Base-by-base conservation (phyloP, 2,888 invertebrate species). In the Ctenicera cuprea region DNA sequence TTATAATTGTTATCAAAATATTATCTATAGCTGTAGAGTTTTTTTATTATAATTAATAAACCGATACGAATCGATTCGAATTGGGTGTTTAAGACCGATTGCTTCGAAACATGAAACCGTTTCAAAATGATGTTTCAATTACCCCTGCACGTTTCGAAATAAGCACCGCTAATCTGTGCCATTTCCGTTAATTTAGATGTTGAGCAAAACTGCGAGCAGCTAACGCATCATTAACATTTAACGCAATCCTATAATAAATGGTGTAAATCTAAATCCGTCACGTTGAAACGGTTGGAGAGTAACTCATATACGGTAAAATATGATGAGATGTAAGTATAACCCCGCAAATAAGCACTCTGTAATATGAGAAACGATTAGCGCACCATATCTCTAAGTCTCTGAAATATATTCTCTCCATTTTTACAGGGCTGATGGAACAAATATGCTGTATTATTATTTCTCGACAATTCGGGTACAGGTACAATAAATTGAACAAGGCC, bases 141-240 rank as follows among this genome's bases (percentile, higher is more conserved):
- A 37, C 57, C 33, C 22, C n/a, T n/a, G n/a, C n/a, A 22, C 52
- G 38, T 70, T 62, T 37, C 26, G 30, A 69, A 67, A 67, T 43
- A 57, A 30, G 14, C 62, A 33, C 30, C 45, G 41, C 38, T 70
- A 70, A 70, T 52, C 70, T 54, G 74, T 72, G 75, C 77, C 71
- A 75, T 77, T 75, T 73, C 70, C 69, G 71, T 75, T 77, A 77
- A 77, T 77, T 77, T 75, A 77, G 77, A 77, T 64, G 75, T 77
- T 77, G 70, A 65, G 77, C 71, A 75, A 77, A 77, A 75, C 63
- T 66, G 71, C 71, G 73, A 72, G 71, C 72, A 71, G 64, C 50
- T 30, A 74, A 65, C 71, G 71, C 74, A 74, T 76, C 74, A 76
- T 72, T 74, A 76, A 71, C 75, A 67, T 71, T 71, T 73, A 73